phyloP scores from a whole-genome alignment of 2,888 invertebrate genomes.

The Drosophila ochracea region DNA sequence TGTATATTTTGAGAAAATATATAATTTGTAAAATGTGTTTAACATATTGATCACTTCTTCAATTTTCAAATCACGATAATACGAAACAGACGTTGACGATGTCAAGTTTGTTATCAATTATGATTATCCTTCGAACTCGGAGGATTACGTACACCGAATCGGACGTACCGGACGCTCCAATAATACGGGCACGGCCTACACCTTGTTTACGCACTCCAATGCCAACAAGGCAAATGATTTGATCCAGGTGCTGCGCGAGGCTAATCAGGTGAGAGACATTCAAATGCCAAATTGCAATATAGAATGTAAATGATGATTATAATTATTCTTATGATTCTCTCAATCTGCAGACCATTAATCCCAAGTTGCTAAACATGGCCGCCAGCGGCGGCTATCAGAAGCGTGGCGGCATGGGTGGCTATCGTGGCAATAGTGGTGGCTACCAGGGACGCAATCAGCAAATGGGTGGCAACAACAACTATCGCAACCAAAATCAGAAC shows the following conservation, averaged over 20 bases:
- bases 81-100: conserved; percentile 95
- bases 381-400: conserved; percentile 81
- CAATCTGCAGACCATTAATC: conserved; percentile 90
- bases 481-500: conserved; percentile 57
- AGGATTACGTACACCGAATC: conserved; percentile 97
- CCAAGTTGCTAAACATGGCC: conserved; percentile 92
- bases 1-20: conserved; percentile 41
- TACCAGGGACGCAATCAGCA: conserved; percentile 77
- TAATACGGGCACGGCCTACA: conserved; percentile 97
- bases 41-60: conserved; percentile 71
- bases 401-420: conserved; percentile 72
- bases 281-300: background rate
- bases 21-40: conserved; percentile 42
- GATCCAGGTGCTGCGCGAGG: conserved; percentile 96
- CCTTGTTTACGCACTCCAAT: conserved; percentile 96
- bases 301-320: background rate
- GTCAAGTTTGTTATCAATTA: conserved; percentile 99
- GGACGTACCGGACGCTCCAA: conserved; percentile 97
- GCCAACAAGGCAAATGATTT: conserved; percentile 96
- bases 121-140: conserved; percentile 98
- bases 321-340: background rate
- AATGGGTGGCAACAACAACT: conserved; percentile 61
- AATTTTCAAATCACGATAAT: conserved; percentile 69
- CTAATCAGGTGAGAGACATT: conserved; percentile 90
- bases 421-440: conserved; percentile 71